Evolutionary conservation across 2,888 invertebrate species (phyloP).

Genomic region (Patella ulyssiponensis): DNA sequence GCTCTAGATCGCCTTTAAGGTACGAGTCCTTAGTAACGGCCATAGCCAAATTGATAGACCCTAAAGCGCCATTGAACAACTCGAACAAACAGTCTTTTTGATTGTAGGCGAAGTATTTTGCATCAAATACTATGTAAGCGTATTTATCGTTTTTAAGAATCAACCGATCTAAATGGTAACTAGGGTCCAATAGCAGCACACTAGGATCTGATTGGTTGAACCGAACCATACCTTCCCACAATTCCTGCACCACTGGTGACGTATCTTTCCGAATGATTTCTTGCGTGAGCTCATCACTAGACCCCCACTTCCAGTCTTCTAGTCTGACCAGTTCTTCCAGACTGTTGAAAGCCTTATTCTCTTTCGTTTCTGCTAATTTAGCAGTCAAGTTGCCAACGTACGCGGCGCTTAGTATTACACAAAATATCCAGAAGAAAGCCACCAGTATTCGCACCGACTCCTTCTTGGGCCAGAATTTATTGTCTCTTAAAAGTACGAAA

Average conservation of each 20-base stretch:
- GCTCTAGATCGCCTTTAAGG: not conserved
- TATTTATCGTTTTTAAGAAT: not conserved
- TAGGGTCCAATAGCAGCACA: not conserved
- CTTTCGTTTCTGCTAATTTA: not conserved
- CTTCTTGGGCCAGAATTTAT: not conserved
- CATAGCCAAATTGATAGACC: not conserved
- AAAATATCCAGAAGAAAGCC: not conserved
- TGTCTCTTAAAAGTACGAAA: not conserved
- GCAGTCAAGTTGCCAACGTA: not conserved
- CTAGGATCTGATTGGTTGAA: not conserved
- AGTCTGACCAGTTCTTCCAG: not conserved
- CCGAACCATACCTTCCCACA: not conserved
- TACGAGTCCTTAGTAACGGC: not conserved
- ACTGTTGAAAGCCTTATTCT: not conserved
- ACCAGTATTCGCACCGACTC: not conserved
- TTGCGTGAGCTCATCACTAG: not conserved
- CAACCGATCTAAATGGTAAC: not conserved
- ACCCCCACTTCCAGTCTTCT: not conserved
- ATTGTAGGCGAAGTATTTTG: not conserved
- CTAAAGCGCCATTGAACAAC: not conserved
- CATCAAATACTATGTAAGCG: not conserved
- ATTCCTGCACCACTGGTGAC: not conserved
- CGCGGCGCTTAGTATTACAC: not conserved
- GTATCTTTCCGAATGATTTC: not conserved
- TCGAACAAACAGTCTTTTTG: not conserved